Percentiles rank a stretch among this genome's conserved stretches.
Conservation (phyloP, 2,113 vertebrate species). For the Malurus melanocephalus region DNA sequence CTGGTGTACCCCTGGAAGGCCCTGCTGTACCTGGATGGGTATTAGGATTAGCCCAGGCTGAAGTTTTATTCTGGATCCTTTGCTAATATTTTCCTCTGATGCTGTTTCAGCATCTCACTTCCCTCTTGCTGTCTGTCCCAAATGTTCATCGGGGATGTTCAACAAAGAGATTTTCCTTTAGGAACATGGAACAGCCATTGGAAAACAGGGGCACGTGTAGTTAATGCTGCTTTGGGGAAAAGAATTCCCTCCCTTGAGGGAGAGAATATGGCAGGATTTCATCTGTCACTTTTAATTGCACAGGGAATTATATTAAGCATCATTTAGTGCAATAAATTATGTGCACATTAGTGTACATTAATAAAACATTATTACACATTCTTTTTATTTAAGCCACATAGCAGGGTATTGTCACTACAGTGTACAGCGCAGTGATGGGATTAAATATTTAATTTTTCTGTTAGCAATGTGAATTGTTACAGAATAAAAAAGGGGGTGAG, state of each 20-base stretch:
- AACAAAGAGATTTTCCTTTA: neutral
- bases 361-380: neutral
- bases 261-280: neutral
- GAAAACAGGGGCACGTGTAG: accelerated
- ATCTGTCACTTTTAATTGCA: neutral
- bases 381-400: neutral
- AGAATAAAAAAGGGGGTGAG: neutral
- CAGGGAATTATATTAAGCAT: neutral
- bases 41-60: neutral
- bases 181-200: accelerated
- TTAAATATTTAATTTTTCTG: neutral
- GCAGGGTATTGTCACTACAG: neutral
- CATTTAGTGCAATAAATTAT: neutral
- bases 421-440: neutral
- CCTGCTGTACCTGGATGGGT: neutral
- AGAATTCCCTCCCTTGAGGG: neutral
- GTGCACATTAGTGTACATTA: neutral
- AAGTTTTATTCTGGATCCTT: neutral
- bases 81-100: neutral
- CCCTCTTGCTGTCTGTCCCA: neutral
- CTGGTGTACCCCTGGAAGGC: neutral
- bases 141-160: accelerated
- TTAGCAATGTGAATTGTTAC: neutral
- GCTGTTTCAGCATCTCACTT: neutral
- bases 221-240: neutral